These are phyloP conservation scores for Phrynocephalus guinanensis DNA, from an alignment of 2,797 vertebrate genomes.

Conservation along the genomic window DNA sequence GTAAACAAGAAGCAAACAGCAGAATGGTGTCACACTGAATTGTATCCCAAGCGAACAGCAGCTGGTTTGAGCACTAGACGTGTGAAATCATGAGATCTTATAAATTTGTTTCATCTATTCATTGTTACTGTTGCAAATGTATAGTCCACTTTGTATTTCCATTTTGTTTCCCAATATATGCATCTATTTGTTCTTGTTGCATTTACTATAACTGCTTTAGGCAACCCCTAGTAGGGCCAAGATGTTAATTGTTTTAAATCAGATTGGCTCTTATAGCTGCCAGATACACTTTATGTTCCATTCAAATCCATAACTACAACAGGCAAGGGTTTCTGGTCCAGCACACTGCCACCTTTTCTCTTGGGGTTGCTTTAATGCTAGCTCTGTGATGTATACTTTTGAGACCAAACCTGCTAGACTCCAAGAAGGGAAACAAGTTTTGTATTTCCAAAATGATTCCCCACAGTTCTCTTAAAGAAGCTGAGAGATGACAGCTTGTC, in stretches of 20 bases:
- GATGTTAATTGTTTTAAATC: constrained; percentile 69
- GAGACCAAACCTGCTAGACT: too few relatives aligned
- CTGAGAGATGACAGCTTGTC: not conserved
- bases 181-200: not conserved
- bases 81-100: constrained; percentile 24
- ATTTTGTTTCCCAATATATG: not conserved
- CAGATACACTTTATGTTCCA: constrained; percentile 45
- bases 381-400: not conserved
- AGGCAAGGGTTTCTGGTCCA: not conserved
- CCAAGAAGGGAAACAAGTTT: too few relatives aligned
- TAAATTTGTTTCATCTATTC: constrained; percentile 11
- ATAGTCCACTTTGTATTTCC: not conserved
- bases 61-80: not conserved
- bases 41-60: constrained; percentile 17
- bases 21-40: not conserved
- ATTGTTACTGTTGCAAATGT: not conserved
- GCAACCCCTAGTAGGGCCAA: not conserved
- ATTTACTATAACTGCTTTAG: not conserved
- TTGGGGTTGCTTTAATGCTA: not conserved
- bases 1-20: not conserved
- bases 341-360: not conserved
- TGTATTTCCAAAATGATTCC: too few relatives aligned
- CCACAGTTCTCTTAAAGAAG: too few relatives aligned
- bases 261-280: constrained; percentile 58
- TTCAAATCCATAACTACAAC: constrained; percentile 54